A percentile compares a stretch with the other conserved stretches of the same genome.
Evolutionary conservation across 1,140 invertebrate species (phyloP).

Genomic region (Trachymyrmex cornetzi): DNA sequence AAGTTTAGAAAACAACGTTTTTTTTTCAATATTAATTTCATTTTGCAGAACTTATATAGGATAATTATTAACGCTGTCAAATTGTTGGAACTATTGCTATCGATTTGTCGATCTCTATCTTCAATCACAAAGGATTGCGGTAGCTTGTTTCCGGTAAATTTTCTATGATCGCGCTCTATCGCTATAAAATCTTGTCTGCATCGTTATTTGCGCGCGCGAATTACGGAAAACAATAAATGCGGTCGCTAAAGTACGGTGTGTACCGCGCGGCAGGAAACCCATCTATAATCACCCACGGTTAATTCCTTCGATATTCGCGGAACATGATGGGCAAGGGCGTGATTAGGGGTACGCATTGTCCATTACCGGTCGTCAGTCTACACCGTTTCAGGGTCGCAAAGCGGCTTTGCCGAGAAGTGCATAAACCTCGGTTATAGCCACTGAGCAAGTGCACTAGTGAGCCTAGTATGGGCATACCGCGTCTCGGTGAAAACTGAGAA

Average conservation of each 20-base stretch:
- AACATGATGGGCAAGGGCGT: slow-evolving; percentile 50
- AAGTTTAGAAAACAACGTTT: not conserved
- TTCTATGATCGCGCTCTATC: slow-evolving; percentile 25
- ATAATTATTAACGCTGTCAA: not conserved
- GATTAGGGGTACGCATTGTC: slow-evolving; percentile 51
- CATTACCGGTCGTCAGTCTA: slow-evolving; percentile 50
- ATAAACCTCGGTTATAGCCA: slow-evolving; percentile 57
- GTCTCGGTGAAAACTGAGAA: slow-evolving; percentile 56
- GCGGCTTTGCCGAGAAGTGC: slow-evolving; percentile 41
- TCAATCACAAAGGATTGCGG: not conserved
- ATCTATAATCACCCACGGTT: slow-evolving; percentile 56
- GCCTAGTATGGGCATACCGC: slow-evolving; percentile 49
- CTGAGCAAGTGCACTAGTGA: slow-evolving; percentile 6
- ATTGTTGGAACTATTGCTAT: not conserved
- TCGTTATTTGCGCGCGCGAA: slow-evolving; percentile 40
- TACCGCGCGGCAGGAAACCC: slow-evolving; percentile 3
- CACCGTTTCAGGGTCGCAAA: slow-evolving; percentile 17
- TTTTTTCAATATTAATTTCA: slow-evolving; percentile 17
- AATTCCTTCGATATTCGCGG: slow-evolving; percentile 62
- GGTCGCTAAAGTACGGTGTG: slow-evolving; percentile 30
- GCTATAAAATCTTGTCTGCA: slow-evolving; percentile 56
- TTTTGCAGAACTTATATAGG: not conserved
- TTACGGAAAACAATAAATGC: slow-evolving; percentile 59
- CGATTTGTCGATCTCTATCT: not conserved
- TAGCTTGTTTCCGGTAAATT: slow-evolving; percentile 3